Conservation (phyloP, 1,140 invertebrate genomes). For the Galleria mellonella region DNA sequence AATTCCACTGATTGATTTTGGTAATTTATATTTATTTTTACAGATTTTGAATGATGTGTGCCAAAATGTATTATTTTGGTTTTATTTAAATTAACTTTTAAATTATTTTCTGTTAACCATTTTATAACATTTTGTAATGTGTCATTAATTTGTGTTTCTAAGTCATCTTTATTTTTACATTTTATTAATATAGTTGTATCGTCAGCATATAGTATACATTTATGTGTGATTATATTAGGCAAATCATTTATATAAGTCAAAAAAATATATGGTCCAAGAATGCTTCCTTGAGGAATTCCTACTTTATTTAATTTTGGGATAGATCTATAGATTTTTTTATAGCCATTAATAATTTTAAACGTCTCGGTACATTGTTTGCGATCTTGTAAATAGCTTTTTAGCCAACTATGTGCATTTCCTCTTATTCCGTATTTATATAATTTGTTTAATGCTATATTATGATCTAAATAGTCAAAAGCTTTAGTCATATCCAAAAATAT, state of each 20-base stretch:
- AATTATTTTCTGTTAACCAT: conserved; percentile 3
- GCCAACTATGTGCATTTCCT: conserved; percentile 2
- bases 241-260: conserved; percentile 2
- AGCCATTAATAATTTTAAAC: not conserved
- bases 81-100: conserved; percentile 5
- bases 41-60: not conserved
- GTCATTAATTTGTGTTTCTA: not conserved
- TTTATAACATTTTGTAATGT: conserved; percentile 1
- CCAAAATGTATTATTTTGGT: conserved; percentile 3
- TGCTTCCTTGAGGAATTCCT: conserved; percentile 5
- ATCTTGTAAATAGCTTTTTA: not conserved
- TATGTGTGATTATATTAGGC: not conserved
- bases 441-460: not conserved
- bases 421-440: conserved; percentile 5
- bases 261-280: not conserved
- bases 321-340: not conserved
- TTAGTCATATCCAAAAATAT: too few species aligned
- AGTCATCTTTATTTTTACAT: not conserved
- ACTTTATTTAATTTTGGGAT: not conserved
- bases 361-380: conserved; percentile 1
- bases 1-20: too few species aligned
- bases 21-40: too few species aligned
- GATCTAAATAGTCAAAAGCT: not conserved
- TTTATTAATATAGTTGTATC: conserved; percentile 1
- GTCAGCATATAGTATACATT: conserved; percentile 2